These are phyloP conservation scores for Gastrophryne carolinensis DNA, from an alignment of 2,797 vertebrate genomes.

Conservation along the genomic window DNA sequence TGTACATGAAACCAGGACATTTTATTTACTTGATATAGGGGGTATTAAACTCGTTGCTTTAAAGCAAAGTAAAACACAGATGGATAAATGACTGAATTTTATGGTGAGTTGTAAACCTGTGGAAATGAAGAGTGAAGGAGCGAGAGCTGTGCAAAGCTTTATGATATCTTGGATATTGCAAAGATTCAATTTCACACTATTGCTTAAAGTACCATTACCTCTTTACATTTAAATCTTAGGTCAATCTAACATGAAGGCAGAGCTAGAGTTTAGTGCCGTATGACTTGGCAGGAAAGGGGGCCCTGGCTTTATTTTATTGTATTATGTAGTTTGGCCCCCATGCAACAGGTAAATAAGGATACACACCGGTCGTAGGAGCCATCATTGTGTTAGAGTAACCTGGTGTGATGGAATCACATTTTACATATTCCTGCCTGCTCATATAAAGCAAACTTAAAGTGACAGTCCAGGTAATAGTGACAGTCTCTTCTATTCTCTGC, in stretches of 20 bases:
- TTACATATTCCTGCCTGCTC: too few relatives aligned
- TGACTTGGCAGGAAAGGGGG: background rate
- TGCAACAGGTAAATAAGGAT: too few relatives aligned
- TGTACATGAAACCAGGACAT: background rate
- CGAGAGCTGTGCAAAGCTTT: conserved; percentile 8
- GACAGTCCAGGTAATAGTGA: too few relatives aligned
- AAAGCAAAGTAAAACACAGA: conserved; percentile 16
- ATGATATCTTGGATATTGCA: conserved; percentile 5
- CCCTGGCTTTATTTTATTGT: background rate
- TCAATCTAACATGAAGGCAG: background rate
- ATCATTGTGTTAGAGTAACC: too few relatives aligned
- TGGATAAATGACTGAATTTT: conserved; percentile 6
- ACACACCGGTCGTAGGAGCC: too few relatives aligned
- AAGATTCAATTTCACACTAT: conserved; percentile 16
- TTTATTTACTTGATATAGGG: conserved; percentile 18
- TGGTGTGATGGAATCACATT: too few relatives aligned
- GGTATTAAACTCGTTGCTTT: conserved; percentile 18
- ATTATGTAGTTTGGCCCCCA: too few relatives aligned
- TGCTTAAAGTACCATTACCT: conserved; percentile 50
- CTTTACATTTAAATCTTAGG: conserved; percentile 8
- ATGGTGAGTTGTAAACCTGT: conserved; percentile 3
- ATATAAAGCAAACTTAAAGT: too few relatives aligned
- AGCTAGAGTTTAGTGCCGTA: background rate
- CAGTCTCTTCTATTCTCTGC: too few relatives aligned
- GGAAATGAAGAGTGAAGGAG: conserved; percentile 6